These are phyloP conservation scores for Siniperca knerii DNA, from an alignment of 2,113 vertebrate genomes.

Conservation along the genomic window DNA sequence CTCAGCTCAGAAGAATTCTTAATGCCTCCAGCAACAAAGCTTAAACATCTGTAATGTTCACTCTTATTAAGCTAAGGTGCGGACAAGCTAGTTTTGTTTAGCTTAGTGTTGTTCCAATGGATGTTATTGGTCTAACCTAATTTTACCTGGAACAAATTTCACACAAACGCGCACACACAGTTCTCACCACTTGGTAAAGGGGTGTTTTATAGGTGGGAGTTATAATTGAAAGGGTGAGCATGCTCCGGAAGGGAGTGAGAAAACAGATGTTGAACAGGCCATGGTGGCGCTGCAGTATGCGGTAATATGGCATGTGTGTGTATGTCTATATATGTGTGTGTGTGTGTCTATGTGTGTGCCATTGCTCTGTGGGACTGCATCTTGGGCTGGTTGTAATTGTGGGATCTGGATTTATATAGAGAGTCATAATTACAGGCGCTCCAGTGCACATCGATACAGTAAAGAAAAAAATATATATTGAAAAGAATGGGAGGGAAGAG, in stretches of 20 bases:
- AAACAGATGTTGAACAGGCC: conserved; percentile 81
- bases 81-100: neutral
- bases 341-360: conserved; percentile 27
- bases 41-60: neutral
- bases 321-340: neutral
- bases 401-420: conserved; percentile 80
- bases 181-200: conserved; percentile 52
- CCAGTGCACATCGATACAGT: conserved; percentile 59
- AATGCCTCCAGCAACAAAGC: conserved; percentile 25
- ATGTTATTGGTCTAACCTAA: conserved; percentile 67
- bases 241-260: conserved; percentile 74
- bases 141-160: conserved; percentile 50
- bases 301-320: conserved; percentile 22
- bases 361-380: conserved; percentile 48
- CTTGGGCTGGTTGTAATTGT: conserved; percentile 78
- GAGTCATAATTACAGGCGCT: conserved; percentile 79
- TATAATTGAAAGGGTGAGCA: conserved; percentile 84
- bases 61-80: neutral
- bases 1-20: conserved; percentile 43
- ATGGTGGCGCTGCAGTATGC: conserved; percentile 42
- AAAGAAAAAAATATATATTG: conserved; percentile 54
- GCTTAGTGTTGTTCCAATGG: conserved; percentile 41
- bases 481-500: conserved; percentile 37
- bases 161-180: conserved; percentile 26
- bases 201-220: conserved; percentile 74